Percentiles rank a stretch among this genome's conserved stretches.
phyloP scores from a whole-genome alignment of 2,797 vertebrate species.

The Diglossa cyanea region DNA sequence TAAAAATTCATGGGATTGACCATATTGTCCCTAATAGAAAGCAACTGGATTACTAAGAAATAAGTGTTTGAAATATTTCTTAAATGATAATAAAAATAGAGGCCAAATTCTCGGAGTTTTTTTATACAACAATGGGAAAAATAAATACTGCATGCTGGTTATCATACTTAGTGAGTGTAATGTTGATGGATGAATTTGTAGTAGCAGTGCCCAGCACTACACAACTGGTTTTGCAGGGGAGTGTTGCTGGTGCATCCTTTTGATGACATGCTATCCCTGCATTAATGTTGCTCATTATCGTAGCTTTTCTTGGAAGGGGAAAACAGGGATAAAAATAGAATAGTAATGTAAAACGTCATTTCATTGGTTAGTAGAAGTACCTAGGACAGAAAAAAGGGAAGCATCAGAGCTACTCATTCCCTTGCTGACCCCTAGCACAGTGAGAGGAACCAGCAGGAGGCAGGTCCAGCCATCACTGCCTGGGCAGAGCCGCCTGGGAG shows the following conservation, averaged over 20 bases:
- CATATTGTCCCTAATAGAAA: background rate
- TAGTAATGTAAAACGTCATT: background rate
- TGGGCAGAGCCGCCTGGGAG: accelerated
- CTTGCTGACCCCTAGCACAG: background rate
- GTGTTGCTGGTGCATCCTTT: accelerated
- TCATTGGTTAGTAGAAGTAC: background rate
- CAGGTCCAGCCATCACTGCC: background rate
- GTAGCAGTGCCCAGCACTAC: background rate
- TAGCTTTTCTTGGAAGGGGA: background rate
- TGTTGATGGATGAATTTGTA: background rate
- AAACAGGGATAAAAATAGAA: background rate
- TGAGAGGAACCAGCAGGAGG: background rate
- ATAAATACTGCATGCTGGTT: background rate
- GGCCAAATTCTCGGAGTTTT: background rate
- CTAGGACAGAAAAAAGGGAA: background rate
- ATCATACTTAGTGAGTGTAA: background rate
- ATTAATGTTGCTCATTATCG: background rate
- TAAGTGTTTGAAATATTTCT: background rate
- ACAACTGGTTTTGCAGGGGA: background rate
- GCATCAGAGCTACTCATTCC: background rate
- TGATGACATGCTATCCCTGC: accelerated
- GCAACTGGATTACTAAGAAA: background rate
- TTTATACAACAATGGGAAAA: background rate
- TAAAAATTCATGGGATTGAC: background rate
- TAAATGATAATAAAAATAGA: background rate